phyloP scores from a whole-genome alignment of 2,888 invertebrate genomes.

The Ecliptopera silaceata region DNA sequence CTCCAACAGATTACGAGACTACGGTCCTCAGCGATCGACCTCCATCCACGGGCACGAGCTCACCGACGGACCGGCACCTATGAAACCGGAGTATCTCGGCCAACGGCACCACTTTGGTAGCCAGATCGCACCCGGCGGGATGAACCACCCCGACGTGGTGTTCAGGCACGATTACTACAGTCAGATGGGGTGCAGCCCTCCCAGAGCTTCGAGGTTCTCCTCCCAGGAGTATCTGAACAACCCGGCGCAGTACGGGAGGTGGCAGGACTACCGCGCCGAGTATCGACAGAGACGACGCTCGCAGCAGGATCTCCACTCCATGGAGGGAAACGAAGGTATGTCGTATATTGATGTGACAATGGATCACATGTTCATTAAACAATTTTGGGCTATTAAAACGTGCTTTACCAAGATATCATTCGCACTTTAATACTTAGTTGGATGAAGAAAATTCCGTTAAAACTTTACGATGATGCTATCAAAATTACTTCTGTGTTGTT shows the following conservation, averaged over 20 bases:
- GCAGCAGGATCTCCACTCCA: constrained; percentile 75
- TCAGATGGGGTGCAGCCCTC: constrained; percentile 69
- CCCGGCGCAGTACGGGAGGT: constrained; percentile 70
- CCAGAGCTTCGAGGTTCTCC: constrained; percentile 72
- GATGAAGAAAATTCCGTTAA: neutral
- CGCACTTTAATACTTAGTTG: neutral
- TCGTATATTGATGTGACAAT: neutral
- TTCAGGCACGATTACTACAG: constrained; percentile 73
- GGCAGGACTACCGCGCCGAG: constrained; percentile 73
- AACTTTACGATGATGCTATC: neutral
- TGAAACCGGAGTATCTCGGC: constrained; percentile 70
- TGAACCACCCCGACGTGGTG: constrained; percentile 74
- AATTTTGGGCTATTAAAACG: too few relatives aligned
- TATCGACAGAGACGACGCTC: constrained; percentile 75
- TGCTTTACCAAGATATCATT: neutral
- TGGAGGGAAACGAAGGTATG: constrained; percentile 74
- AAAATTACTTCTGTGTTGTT: neutral
- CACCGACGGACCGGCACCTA: constrained; percentile 60
- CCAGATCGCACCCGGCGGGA: constrained; percentile 67
- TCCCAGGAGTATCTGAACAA: constrained; percentile 79
- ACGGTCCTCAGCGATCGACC: constrained; percentile 73
- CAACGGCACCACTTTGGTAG: constrained; percentile 70
- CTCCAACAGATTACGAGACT: constrained; percentile 68
- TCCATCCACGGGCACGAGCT: constrained; percentile 78
- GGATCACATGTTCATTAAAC: too few relatives aligned